Evolutionary conservation across 2,888 invertebrate genomes (phyloP), one percentile per base, ranked within the genome.

Genomic region (Nasonovia ribisnigri): DNA sequence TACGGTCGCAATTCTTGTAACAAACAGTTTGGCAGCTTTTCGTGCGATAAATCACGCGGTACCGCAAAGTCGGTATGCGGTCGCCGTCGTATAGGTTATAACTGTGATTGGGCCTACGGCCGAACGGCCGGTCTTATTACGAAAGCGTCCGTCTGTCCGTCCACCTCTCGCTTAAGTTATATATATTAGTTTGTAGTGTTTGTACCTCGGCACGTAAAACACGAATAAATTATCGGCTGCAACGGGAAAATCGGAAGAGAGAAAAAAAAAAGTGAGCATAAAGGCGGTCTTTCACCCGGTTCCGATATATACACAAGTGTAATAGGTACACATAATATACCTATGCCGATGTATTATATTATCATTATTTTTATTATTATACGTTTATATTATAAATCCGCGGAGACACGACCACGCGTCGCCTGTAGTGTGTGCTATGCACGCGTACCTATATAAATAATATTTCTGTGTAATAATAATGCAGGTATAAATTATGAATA

Each of bases 1-100:
- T 77, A 77, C 36, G 36, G 36, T 42, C 77, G 77, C 20, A 77
- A 20, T 8, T 77, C n/a, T n/a, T 77, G 67, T 77, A 77, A 86
- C 91, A 43, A 84, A 91, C 57, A 57, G 91, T 86, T 91, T 86
- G 91, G 91, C 84, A 91, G 91, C 84, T 91, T 91, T 91, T 91
- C 43, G 84, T 54, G 91, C 91, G 46, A 91, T 91, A 91, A 91
- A 91, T 91, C 91, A 91, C 91, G 51, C 84, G 91, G 84, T 57
- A 84, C 42, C 57, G 84, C 54, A 57, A 91, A 91, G 91, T 84
- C 84, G 91, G 51, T 84, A 91, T 84, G 84, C 42, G 91, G 54
- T 43, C 51, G 84, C 42, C 48, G 67, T 77, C 48, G 67, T 24
- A 48, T 42, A 51, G 29, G 84, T 43, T 67, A 48, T 43, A 54